These are phyloP conservation scores for Leptothorax acervorum DNA, from an alignment of 2,888 invertebrate species.

Conservation along the genomic window DNA sequence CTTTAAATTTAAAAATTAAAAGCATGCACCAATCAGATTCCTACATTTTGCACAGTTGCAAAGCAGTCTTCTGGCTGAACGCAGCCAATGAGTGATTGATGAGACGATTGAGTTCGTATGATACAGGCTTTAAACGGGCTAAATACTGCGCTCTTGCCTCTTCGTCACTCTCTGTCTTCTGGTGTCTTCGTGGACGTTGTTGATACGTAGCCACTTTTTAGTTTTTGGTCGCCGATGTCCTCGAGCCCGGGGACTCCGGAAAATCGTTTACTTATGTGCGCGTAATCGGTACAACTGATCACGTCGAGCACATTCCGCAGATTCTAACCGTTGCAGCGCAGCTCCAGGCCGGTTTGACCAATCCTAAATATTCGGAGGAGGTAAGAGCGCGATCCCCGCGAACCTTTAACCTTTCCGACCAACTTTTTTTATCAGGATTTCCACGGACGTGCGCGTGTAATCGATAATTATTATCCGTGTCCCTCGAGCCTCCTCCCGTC, in stretches of 20 bases:
- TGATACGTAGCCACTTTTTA: background rate
- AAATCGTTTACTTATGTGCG: background rate
- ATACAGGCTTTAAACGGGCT: too few relatives aligned
- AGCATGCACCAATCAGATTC: too few relatives aligned
- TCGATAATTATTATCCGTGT: background rate
- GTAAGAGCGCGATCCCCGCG: background rate
- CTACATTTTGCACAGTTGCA: too few relatives aligned
- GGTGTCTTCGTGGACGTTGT: background rate
- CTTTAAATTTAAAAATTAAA: too few relatives aligned
- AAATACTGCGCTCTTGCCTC: too few relatives aligned
- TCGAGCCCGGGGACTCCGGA: background rate
- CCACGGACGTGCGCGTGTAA: background rate
- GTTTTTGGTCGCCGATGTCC: background rate
- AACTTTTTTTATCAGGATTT: slow-evolving; percentile 7
- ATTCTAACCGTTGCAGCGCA: background rate
- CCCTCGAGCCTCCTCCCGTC: background rate
- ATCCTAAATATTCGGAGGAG: background rate
- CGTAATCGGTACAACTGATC: background rate
- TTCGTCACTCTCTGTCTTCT: too few relatives aligned
- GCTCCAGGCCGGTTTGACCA: background rate
- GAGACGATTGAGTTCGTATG: too few relatives aligned
- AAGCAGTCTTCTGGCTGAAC: too few relatives aligned
- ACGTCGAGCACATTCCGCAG: background rate
- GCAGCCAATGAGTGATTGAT: too few relatives aligned
- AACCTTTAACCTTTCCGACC: background rate